Evolutionary conservation across 2,888 invertebrate species (phyloP), one percentile per base, ranked within the genome.

Genomic region (Cenopis cana): DNA sequence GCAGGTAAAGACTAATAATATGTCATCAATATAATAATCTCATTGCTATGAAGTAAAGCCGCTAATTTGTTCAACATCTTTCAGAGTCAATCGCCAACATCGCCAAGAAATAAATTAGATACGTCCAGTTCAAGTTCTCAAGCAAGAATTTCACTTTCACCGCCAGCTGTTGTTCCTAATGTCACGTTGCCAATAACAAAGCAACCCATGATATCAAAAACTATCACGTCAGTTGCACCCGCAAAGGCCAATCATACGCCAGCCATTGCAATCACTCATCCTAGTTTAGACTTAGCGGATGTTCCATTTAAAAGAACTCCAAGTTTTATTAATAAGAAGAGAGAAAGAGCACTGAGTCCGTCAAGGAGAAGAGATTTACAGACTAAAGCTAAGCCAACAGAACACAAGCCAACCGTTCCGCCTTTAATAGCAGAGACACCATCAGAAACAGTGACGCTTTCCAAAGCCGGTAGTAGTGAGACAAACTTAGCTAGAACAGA

Each of bases 401-500:
- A 91, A 84, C 91, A 89, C 36, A 93, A 91, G 77, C 90, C 89
- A 54, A 85, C 85, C 11, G 86, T 89, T 76, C 89, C 90, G 11
- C 88, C 87, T 76, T 86, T 89, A 85, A 88, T 89, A 59, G 76
- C 85, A 50, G 90, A 93, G 78, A 87, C 90, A 68, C 88, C 91
- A 59, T 81, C 86, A 65, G 90, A 91, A 77, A 85, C 87, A 12
- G 85, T 87, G 12, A 76, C 85, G 33, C 72, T 91, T 75, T 77
- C 86, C 66, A 90, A 93, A 86, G 76, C 86, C 68, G 81, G 84
- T 64, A 85, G 91, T 75, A 89, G 90, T 81, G 89, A 93, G 82
- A 89, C 87, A 55, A 89, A 90, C 79, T 91, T 96, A 74, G 95
- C 95, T 36, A 94, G 96, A 77, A 95, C 96, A 6, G 96, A 97